phyloP scores from a whole-genome alignment of 2,888 invertebrate genomes.

The Apamea epomidion region DNA sequence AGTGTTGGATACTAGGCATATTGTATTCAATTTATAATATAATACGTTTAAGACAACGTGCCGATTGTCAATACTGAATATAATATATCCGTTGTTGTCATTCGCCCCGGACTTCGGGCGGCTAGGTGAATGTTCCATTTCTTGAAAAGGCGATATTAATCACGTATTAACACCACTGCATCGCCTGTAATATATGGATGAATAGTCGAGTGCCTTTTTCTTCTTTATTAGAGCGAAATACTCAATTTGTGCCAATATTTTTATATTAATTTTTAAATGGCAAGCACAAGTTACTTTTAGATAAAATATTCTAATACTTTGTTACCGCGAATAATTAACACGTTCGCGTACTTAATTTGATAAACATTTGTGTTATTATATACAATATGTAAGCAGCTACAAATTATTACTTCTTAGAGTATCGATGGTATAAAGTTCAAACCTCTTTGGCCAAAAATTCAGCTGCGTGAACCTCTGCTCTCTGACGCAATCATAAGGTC shows the following conservation, averaged over 20 bases:
- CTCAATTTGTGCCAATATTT: slow-evolving; percentile 85
- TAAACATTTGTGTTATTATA: slow-evolving; percentile 3
- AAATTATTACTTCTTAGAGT: background rate
- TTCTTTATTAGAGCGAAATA: slow-evolving; percentile 76
- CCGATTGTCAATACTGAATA: slow-evolving; percentile 19
- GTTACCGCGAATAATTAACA: slow-evolving; percentile 50
- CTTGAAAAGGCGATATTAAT: slow-evolving; percentile 1
- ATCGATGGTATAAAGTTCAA: background rate
- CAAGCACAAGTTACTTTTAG: slow-evolving; percentile 69
- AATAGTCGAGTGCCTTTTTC: slow-evolving; percentile 72
- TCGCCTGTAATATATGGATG: slow-evolving; percentile 57
- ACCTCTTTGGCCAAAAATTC: background rate
- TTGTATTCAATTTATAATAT: slow-evolving; percentile 10
- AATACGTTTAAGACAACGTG: background rate
- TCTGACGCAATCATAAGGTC: background rate
- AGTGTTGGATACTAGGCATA: background rate
- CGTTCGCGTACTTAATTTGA: slow-evolving; percentile 3
- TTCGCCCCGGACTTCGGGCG: slow-evolving; percentile 28
- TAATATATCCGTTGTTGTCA: background rate
- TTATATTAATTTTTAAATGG: slow-evolving; percentile 70
- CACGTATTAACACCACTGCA: slow-evolving; percentile 10
- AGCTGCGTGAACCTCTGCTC: background rate
- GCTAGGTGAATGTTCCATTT: slow-evolving; percentile 1
- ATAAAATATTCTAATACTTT: slow-evolving; percentile 52
- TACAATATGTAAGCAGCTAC: background rate